Base-by-base conservation (phyloP, 2,113 vertebrate genomes). In the Poeciliopsis prolifica region DNA sequence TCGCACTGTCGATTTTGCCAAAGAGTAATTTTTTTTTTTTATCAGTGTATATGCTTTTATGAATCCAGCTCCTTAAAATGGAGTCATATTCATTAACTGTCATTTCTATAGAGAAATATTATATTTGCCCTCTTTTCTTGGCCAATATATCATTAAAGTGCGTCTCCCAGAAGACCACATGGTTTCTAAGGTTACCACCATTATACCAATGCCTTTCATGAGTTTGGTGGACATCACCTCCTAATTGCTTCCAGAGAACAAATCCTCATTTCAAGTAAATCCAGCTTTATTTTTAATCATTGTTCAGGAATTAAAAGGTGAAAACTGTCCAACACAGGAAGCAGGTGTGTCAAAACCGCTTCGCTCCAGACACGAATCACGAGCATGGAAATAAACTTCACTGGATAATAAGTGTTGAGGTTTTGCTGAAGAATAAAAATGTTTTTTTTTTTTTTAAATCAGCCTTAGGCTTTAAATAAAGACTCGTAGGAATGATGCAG, bases 121-220 rank as follows among this genome's bases (percentile, higher is more conserved):
- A 89, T 89, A 91, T 91, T 91, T 91, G 81, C 78, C 83, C 84
- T 85, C 72, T 62, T 68, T 82, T 83, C 81, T 88, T 72, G 82
- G 74, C 82, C 85, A 83, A 77, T 90, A 85, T 81, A 92, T 92
- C 90, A 89, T 92, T 91, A 87, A 87, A 88, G 74, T 76, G 67
- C 4, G 0, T 78, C 42, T 89, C 85, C 82, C 85, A 63, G 42
- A 79, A 51, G 86, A 80, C 76, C 86, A 85, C 78, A 77, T 69
- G 86, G 90, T 93, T 93, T 84, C 91, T 77, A 92, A 91, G 86
- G 88, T 81, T 82, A 92, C 91, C 87, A 79, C 40, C 78, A 77
- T 75, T 91, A 76, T 88, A 62, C 80, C 80, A 82, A 72, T 87
- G 78, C 79, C 85, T 88, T 87, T 86, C 81, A 86, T 84, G 75